Base-by-base conservation (phyloP, 2,113 vertebrate species). In the Pluvianellus socialis region DNA sequence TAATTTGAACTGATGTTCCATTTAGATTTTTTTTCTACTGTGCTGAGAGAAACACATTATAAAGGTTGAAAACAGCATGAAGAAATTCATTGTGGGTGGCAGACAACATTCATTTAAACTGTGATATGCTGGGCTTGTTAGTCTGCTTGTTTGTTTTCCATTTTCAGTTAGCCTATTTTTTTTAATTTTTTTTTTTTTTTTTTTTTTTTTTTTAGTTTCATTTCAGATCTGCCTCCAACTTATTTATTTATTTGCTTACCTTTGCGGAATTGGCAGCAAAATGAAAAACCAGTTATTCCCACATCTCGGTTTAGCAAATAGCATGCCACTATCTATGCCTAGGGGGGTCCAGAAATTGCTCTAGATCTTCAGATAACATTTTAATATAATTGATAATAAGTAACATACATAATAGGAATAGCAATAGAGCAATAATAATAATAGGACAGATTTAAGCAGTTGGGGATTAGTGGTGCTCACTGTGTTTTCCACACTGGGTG, bases 111-210 rank as follows among this genome's bases (percentile, higher is more conserved):
- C 63, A 55, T 38, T 88, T 93, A 45, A 90, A 63, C 85, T 88
- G 10, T 1, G 49, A 82, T 85, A 40, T 44, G 27, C 33, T 44
- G 15, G 44, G 40, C 71, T 79, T 79, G 33, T 90, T 93, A 44
- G 15, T 27, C 62, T 95, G 62, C 71, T 88, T 80, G 77, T 96
- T 92, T 97, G 84, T 81, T 96, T 96, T 92, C 70, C 66, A 88
- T 96, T 93, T 96, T 88, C 94, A 90, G 27, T 47, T 49, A 82
- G 33, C 5, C 4, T 2, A 63, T 70, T 68, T 93, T 66, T 4
- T 53, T 63, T 62, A 49, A n/a, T n/a, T n/a, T 79, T 50, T 44
- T 19, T n/a, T 21, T 70, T 62, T 82, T 55, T 3, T n/a, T 55
- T 59, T 55, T 66, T 58, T 66, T 58, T 15, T 55, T 45, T 35